Evolutionary conservation across 2,113 vertebrate species (phyloP), one percentile per base, ranked within the genome.

Genomic region (Anas platyrhynchos): DNA sequence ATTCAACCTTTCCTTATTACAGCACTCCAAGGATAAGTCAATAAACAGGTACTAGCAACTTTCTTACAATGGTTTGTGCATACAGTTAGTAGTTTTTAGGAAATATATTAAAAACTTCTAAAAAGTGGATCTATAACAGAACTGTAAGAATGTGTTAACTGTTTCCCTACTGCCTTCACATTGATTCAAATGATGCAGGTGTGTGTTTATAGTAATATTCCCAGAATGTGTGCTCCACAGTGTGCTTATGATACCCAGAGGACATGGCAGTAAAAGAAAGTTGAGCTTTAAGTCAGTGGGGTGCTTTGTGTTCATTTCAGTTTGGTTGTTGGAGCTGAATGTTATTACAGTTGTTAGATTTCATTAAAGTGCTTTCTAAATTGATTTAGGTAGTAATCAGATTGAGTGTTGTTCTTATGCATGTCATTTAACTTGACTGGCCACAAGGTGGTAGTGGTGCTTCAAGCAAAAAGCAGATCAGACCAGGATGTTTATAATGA

Each of bases 401-500:
- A 41, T 83, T 18, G n/a, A 20, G 17, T 13, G 4, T 46, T 36
- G 43, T 56, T 96, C 74, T 86, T 50, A 34, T 63, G 25, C 11
- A 2, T 68, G 78, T 93, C 26, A 4, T 83, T 95, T 89, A 93
- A 87, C 67, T 71, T 83, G 48, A 81, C 38, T 95, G 82, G 85
- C 95, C 94, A 96, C 93, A 93, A 94, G 94, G 63, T 97, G 95
- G 95, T 96, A 88, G 76, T 96, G 52, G 95, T 97, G 87, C n/a
- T 87, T 86, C 92, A 93, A 81, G 56, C 16, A 85, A 91, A 89
- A 69, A 73, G 32, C 43, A 59, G 27, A 29, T 74, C 41, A 38
- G 56, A 31, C n/a, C 15, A 17, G 80, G 21, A 50, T 95, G 91
- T 69, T 94, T 95, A 59, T 87, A 43, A 4, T 63, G 86, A 48